Evolutionary conservation across 2,888 invertebrate species (phyloP).

Genomic region (Amphiduros pacificus): DNA sequence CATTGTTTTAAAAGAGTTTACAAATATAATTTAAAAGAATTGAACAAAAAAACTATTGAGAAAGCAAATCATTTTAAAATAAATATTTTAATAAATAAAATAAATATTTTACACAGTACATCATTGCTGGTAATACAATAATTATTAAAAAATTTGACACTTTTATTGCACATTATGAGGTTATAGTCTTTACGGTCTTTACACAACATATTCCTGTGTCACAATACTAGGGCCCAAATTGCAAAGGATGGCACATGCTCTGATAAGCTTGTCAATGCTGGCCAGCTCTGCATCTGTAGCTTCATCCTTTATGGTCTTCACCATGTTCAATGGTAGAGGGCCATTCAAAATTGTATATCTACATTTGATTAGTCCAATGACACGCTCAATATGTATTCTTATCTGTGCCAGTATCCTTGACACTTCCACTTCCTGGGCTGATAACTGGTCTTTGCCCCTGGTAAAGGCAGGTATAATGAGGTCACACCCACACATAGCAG

Average conservation of each 20-base stretch:
- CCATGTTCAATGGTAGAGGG: constrained; percentile 18
- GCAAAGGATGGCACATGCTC: background rate
- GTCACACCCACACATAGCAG: constrained; percentile 22
- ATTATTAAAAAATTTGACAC: too few relatives aligned
- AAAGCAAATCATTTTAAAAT: too few relatives aligned
- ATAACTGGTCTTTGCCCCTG: constrained; percentile 28
- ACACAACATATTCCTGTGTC: background rate
- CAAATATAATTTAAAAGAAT: too few relatives aligned
- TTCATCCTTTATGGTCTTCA: constrained; percentile 14
- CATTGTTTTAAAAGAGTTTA: too few relatives aligned
- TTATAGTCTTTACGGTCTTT: too few relatives aligned
- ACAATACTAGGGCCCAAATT: background rate
- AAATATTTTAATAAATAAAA: too few relatives aligned
- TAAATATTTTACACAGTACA: too few relatives aligned
- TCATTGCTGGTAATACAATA: too few relatives aligned
- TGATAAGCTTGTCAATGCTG: background rate
- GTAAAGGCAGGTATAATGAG: constrained; percentile 28
- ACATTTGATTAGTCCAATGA: constrained; percentile 33
- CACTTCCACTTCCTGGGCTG: constrained; percentile 28
- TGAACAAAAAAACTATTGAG: too few relatives aligned
- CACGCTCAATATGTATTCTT: constrained; percentile 31
- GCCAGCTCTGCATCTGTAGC: background rate
- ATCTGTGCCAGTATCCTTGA: constrained; percentile 24
- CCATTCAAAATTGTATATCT: constrained; percentile 28
- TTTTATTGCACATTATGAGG: too few relatives aligned